These are phyloP conservation scores for Mimachlamys varia DNA, from an alignment of 2,888 invertebrate genomes.

Conservation along the genomic window DNA sequence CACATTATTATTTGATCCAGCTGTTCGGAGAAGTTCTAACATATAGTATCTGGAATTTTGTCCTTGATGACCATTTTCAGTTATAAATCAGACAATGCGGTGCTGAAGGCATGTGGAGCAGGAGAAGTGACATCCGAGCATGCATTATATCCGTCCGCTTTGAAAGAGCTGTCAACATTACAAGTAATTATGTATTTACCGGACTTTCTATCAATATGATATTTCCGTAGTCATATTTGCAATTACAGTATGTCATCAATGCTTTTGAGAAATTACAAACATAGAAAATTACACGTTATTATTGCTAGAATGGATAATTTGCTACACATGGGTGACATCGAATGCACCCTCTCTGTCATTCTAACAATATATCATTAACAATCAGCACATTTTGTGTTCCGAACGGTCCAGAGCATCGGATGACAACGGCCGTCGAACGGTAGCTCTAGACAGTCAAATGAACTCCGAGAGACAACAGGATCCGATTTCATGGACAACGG, in stretches of 20 bases:
- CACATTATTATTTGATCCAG: too few species aligned
- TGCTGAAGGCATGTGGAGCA: not conserved
- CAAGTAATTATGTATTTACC: constrained; percentile 31
- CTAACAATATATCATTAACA: constrained; percentile 31
- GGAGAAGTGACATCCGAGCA: not conserved
- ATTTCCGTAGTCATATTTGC: constrained; percentile 34
- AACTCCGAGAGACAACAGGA: constrained; percentile 19
- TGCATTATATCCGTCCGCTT: constrained; percentile 31
- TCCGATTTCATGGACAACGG: not conserved
- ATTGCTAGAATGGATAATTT: constrained; percentile 21
- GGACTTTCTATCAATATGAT: constrained; percentile 29
- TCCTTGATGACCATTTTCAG: not conserved
- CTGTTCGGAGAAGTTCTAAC: too few species aligned
- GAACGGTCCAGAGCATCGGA: constrained; percentile 19
- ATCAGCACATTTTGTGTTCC: constrained; percentile 13
- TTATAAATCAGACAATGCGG: not conserved
- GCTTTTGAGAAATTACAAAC: constrained; percentile 34
- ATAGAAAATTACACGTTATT: constrained; percentile 31
- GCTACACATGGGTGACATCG: constrained; percentile 30
- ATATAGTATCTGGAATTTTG: too few species aligned
- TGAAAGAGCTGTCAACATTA: constrained; percentile 15
- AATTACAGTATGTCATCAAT: constrained; percentile 25
- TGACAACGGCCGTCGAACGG: constrained; percentile 4
- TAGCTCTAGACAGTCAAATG: constrained; percentile 15
- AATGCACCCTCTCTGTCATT: constrained; percentile 18